Evolutionary conservation across 2,113 vertebrate species (phyloP), one percentile per base, ranked within the genome.

Genomic region (Sinocyclocheilus anshuiensis): DNA sequence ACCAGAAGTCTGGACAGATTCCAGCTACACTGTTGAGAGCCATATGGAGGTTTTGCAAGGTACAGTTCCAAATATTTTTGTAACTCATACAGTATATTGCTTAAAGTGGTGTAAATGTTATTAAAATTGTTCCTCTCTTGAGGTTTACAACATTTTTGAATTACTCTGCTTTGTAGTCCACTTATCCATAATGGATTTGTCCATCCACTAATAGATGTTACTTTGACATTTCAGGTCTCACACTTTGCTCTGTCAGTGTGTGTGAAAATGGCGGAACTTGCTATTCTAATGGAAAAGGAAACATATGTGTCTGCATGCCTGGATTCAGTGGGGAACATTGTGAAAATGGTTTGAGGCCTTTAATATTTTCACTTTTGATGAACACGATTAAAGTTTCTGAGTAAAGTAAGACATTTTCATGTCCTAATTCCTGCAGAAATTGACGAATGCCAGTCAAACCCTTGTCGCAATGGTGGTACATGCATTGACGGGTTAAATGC

Each of bases 191-290:
- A 45, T 45, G 12, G 42, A 83, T 55, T 42, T 59, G 78, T 26
- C 33, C 57, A 39, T 81, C 39, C 39, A 81, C n/a, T 67, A 48
- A 81, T 29, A n/a, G 24, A 20, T 50, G 7, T 48, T 24, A 20
- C 36, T 29, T 42, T 89, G 87, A 91, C 50, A 61, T 87, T 90
- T 76, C 87, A 99, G 97, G 93, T 81, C 91, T 95, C 16, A 90
- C 94, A 87, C 93, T 90, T 0, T 99, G 97, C 90, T 93, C 96
- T 65, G 90, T 75, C 11, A 94, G 88, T 79, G 88, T 93, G 0
- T 99, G 98, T 91, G 94, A 92, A 48, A 96, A 97, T 0, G 96
- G 95, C 89, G 98, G 96, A 12, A 96, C 96, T 57, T 99, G 97
- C 89, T 97, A 94, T 71, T 88, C 91, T 0, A 96, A 92, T 2